Conservation (phyloP, 2,797 vertebrate genomes). For the Phoebastria nigripes region DNA sequence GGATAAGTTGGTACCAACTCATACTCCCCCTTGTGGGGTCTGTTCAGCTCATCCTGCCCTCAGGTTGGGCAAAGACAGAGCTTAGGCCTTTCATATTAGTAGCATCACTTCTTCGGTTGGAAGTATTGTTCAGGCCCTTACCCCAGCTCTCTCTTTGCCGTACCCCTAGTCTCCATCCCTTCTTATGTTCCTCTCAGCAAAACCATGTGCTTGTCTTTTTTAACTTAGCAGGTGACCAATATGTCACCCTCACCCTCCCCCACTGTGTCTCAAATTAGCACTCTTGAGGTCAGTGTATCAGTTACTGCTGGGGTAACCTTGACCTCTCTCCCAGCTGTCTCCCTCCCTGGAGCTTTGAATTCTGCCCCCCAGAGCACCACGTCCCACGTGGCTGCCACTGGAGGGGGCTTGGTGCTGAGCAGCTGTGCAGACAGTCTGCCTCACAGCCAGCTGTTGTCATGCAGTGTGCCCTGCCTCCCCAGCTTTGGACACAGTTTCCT, state of each 20-base stretch:
- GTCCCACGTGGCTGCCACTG: background rate
- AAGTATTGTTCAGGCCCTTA: background rate
- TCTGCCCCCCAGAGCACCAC: fast-evolving
- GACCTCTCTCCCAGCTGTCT: slow-evolving; percentile 50
- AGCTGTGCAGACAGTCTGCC: background rate
- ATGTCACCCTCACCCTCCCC: slow-evolving; percentile 30
- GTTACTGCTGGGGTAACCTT: slow-evolving; percentile 54
- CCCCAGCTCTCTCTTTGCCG: background rate
- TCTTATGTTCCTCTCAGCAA: background rate
- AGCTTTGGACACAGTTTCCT: background rate
- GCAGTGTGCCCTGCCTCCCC: background rate
- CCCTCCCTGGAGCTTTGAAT: background rate
- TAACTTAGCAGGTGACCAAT: slow-evolving; percentile 38
- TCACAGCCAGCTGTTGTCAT: background rate
- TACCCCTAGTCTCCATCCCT: background rate
- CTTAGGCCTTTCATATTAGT: background rate
- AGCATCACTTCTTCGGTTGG: background rate
- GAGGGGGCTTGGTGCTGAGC: background rate
- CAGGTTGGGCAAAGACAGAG: background rate
- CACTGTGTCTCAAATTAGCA: slow-evolving; percentile 53
- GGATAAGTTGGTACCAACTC: background rate
- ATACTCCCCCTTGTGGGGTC: background rate
- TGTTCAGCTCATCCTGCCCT: background rate
- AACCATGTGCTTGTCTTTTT: background rate
- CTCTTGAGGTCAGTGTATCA: slow-evolving; percentile 46